Conservation (phyloP, 2,113 vertebrate genomes). For the Panthera tigris region DNA sequence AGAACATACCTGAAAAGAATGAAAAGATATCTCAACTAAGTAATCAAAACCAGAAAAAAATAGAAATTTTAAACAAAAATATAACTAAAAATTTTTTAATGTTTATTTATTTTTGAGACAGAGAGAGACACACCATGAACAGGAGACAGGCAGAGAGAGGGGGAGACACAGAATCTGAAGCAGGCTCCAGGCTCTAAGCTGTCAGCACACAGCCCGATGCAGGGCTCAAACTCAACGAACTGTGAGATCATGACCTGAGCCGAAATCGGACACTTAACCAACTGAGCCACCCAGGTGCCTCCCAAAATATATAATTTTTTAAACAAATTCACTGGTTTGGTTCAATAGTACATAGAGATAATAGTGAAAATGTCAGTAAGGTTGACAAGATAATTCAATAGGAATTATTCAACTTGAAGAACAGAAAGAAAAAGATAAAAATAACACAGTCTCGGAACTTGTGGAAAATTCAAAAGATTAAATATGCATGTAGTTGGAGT, state of each 20-base stretch:
- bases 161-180: too few species aligned
- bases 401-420: not conserved
- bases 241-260: too few species aligned
- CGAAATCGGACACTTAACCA: too few species aligned
- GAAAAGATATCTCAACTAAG: not conserved
- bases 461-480: not conserved
- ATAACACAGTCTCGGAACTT: not conserved
- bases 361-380: not conserved
- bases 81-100: not conserved
- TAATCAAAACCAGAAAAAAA: not conserved
- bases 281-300: too few species aligned
- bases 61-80: not conserved
- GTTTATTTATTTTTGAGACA: too few species aligned
- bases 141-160: too few species aligned
- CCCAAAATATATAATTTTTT: not conserved
- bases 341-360: not conserved
- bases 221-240: too few species aligned
- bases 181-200: too few species aligned
- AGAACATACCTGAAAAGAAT: not conserved
- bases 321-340: not conserved
- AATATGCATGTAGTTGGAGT: not conserved
- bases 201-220: too few species aligned
- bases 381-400: not conserved
- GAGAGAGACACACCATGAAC: too few species aligned
- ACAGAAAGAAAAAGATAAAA: not conserved